These are phyloP conservation scores for Pachymerium ferrugineum DNA, from an alignment of 2,888 invertebrate genomes.

Conservation along the genomic window DNA sequence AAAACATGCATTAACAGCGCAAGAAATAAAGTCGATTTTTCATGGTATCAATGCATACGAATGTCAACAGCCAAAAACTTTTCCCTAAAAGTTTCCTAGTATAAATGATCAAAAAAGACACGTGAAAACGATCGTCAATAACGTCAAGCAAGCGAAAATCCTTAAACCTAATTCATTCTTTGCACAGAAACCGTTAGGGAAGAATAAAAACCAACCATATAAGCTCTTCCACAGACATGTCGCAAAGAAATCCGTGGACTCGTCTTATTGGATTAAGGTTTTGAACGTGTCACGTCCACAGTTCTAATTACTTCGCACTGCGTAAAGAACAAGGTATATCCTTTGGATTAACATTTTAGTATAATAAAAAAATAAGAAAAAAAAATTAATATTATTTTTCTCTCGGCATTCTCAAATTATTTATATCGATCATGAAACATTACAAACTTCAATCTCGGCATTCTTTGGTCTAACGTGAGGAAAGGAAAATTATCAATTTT, in stretches of 20 bases:
- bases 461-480: no score
- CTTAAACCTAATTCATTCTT: constrained; percentile 1
- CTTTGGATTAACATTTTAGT: background rate
- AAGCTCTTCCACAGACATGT: constrained; percentile 13
- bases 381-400: no score
- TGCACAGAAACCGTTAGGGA: constrained; percentile 11
- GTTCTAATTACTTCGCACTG: constrained; percentile 13
- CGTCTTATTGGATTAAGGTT: constrained; percentile 25
- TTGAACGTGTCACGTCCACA: constrained; percentile 20
- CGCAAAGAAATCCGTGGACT: constrained; percentile 18
- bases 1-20: background rate
- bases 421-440: no score
- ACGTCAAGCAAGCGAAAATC: background rate
- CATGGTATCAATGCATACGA: no score
- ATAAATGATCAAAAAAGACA: no score
- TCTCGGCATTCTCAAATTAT: no score
- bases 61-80: no score
- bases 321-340: constrained; percentile 8
- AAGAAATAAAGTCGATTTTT: background rate
- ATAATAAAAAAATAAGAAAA: background rate
- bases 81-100: no score
- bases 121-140: background rate
- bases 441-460: no score
- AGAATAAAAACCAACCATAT: constrained; percentile 11
- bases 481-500: no score